Evolutionary conservation across 2,113 vertebrate genomes (phyloP).

Genomic region (Protobothrops mucrosquamatus): DNA sequence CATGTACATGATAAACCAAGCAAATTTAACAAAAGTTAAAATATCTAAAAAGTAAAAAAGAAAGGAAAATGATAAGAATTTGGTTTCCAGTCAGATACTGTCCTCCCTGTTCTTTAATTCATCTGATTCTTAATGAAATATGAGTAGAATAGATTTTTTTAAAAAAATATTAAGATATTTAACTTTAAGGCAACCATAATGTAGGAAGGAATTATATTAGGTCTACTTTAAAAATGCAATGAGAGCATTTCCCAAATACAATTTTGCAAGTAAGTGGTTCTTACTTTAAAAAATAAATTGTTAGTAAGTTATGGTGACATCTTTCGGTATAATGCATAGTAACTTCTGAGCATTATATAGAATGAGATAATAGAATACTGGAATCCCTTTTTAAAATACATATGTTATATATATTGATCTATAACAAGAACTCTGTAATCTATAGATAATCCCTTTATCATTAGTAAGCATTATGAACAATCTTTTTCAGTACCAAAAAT

Average conservation of each 20-base stretch:
- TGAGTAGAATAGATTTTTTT: fast-evolving
- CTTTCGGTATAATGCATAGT: not conserved
- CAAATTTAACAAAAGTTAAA: not conserved
- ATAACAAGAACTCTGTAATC: not conserved
- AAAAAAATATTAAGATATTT: not conserved
- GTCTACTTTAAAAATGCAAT: not conserved
- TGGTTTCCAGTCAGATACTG: not conserved
- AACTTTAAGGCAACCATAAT: not conserved
- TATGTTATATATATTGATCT: not conserved
- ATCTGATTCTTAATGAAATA: not conserved
- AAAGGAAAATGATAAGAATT: not conserved
- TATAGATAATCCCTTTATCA: not conserved
- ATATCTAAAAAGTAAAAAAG: not conserved
- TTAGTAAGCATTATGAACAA: not conserved
- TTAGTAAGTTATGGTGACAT: not conserved
- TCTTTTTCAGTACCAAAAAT: not conserved
- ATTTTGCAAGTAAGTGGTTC: not conserved
- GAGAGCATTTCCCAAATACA: not conserved
- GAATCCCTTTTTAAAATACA: not conserved
- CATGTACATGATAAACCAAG: too few species aligned
- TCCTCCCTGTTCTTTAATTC: not conserved
- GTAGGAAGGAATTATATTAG: not conserved
- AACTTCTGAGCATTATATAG: not conserved
- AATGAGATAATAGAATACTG: not conserved
- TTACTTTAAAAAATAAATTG: not conserved